These are phyloP conservation scores for Listronotus bonariensis DNA, from an alignment of 1,140 invertebrate genomes.

Conservation along the genomic window DNA sequence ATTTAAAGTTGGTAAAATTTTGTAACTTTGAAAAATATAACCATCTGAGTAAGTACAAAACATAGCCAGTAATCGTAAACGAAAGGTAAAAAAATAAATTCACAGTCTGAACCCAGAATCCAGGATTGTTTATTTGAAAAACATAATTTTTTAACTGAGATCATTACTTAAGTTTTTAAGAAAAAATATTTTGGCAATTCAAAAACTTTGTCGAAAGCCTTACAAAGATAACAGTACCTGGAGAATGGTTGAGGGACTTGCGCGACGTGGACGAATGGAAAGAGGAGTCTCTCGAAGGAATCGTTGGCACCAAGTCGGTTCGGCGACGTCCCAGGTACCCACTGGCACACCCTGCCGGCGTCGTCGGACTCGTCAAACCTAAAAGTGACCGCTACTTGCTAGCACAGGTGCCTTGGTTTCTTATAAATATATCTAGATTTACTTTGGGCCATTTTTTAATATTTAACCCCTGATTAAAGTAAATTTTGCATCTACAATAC, in stretches of 20 bases:
- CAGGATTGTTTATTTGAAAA: too few species aligned
- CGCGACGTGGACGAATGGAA: conserved; percentile 59
- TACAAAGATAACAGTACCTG: conserved; percentile 56
- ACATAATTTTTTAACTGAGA: too few species aligned
- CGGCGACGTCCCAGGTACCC: conserved; percentile 76
- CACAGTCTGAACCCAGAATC: too few species aligned
- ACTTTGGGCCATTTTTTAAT: too few species aligned
- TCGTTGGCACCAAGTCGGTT: conserved; percentile 87
- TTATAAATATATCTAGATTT: too few species aligned
- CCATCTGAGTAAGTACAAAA: too few species aligned
- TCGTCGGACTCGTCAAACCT: conserved; percentile 43
- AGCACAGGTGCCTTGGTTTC: background rate
- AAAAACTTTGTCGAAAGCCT: conserved; percentile 52
- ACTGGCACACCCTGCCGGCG: conserved; percentile 64
- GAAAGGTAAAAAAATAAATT: too few species aligned
- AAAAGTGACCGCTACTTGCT: conserved; percentile 18
- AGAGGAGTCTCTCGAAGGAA: conserved; percentile 72
- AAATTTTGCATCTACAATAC: too few species aligned
- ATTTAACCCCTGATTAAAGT: too few species aligned
- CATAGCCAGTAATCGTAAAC: too few species aligned
- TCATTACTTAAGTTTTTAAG: background rate
- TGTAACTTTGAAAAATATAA: too few species aligned
- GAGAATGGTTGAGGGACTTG: conserved; percentile 68
- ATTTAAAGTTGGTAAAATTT: too few species aligned
- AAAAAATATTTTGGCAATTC: background rate